phyloP scores from a whole-genome alignment of 30 jellyfish, hydroid and myxozoan genomes.

The Cassiopea andromeda region DNA sequence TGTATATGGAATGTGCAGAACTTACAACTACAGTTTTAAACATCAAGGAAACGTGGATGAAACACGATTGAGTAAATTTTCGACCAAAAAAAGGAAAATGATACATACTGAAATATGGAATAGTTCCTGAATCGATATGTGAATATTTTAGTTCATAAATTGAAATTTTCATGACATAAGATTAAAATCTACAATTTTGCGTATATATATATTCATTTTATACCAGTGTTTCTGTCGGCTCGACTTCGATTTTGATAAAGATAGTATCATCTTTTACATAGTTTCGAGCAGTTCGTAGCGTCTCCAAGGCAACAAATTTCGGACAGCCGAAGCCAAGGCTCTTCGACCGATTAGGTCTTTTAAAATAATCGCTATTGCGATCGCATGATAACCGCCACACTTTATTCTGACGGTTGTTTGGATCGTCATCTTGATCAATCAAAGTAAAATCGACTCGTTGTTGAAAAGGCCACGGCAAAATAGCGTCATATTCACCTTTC shows the following conservation, averaged over 20 bases:
- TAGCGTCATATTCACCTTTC: slow-evolving; percentile 98
- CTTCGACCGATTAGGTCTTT: slow-evolving; percentile 92
- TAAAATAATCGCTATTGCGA: slow-evolving; percentile 91
- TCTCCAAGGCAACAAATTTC: slow-evolving; percentile 93
- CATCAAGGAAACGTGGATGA: too few relatives aligned
- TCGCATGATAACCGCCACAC: slow-evolving; percentile 97
- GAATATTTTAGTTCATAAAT: neutral
- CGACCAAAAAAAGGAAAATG: neutral
- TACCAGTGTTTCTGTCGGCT: slow-evolving; percentile 85
- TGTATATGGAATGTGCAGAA: too few relatives aligned
- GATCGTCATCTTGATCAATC: slow-evolving; percentile 95
- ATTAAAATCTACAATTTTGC: neutral
- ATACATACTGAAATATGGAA: neutral
- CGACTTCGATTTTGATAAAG: slow-evolving; percentile 89
- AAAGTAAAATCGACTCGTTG: slow-evolving; percentile 91
- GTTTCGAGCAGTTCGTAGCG: slow-evolving; percentile 87
- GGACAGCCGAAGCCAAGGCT: slow-evolving; percentile 99
- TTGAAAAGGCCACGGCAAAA: slow-evolving; percentile 98
- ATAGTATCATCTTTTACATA: slow-evolving; percentile 89
- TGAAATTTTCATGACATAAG: neutral
- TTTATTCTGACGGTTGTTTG: slow-evolving; percentile 83
- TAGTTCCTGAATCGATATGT: neutral
- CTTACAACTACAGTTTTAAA: too few relatives aligned
- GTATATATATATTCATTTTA: neutral
- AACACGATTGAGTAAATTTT: too few relatives aligned